A percentile compares a stretch with the other conserved stretches of the same genome.
Evolutionary conservation across 2,113 vertebrate genomes (phyloP).

Genomic region (Gavia stellata): DNA sequence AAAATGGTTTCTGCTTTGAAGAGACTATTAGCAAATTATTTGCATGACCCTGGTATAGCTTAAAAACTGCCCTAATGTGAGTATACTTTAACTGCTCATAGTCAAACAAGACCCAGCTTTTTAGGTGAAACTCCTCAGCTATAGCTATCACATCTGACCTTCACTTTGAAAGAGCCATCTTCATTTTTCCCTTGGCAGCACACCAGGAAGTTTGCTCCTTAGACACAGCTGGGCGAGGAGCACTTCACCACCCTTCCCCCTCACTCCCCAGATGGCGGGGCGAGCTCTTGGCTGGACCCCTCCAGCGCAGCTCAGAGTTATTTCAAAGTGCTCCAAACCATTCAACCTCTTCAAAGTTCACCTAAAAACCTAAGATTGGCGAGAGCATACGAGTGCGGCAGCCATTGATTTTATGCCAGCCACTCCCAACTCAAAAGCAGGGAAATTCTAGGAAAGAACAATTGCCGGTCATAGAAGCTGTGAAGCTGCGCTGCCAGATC

Average conservation of each 20-base stretch:
- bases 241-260: neutral
- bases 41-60: neutral
- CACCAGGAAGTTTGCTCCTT: neutral
- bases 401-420: neutral
- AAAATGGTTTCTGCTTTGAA: conserved; percentile 5
- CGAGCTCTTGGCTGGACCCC: neutral
- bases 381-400: neutral
- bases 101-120: neutral
- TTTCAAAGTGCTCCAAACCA: neutral
- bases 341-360: neutral
- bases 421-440: neutral
- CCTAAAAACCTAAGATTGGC: neutral
- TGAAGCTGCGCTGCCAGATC: neutral
- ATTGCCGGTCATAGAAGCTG: neutral
- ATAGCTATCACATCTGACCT: neutral
- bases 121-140: neutral
- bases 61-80: neutral
- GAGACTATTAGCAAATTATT: neutral
- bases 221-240: neutral
- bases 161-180: neutral
- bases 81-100: neutral
- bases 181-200: neutral
- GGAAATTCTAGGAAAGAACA: conserved; percentile 3
- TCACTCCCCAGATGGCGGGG: neutral
- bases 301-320: neutral